phyloP scores from a whole-genome alignment of 2,113 vertebrate species.

The Anarhynchus alexandrinus region DNA sequence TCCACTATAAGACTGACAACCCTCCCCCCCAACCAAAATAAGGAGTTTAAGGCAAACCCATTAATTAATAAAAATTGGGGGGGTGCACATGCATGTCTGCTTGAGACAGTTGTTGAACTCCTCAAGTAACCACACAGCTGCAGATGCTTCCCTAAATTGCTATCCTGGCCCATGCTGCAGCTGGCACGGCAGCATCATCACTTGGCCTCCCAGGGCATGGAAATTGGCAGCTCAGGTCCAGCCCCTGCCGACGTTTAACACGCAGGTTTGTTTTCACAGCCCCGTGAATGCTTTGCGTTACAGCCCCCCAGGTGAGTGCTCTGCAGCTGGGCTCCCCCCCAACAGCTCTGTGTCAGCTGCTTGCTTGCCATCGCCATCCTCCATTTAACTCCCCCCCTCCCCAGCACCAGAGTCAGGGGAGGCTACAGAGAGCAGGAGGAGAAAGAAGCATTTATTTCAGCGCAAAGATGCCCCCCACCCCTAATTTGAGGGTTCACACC shows the following conservation, averaged over 20 bases:
- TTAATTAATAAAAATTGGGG: neutral
- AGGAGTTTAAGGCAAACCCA: neutral
- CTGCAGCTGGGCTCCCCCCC: neutral
- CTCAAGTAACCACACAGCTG: neutral
- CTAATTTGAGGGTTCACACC: neutral
- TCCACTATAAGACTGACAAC: neutral
- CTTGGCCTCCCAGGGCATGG: neutral
- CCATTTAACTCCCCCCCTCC: neutral
- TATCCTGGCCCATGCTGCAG: neutral
- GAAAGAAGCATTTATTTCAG: neutral
- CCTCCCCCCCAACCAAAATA: neutral
- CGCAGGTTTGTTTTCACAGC: neutral
- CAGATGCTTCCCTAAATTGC: neutral
- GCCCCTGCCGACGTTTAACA: fast-evolving
- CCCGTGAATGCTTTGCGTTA: fast-evolving
- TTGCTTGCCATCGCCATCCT: neutral
- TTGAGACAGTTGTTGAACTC: neutral
- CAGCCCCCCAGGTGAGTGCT: neutral
- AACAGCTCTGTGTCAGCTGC: neutral
- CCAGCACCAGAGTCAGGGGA: neutral
- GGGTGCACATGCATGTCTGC: neutral
- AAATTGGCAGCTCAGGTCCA: neutral
- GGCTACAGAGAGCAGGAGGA: neutral
- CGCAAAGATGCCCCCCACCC: neutral
- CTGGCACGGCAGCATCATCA: fast-evolving